phyloP scores from a whole-genome alignment of 2,113 vertebrate species.

The Nannospalax galili region DNA sequence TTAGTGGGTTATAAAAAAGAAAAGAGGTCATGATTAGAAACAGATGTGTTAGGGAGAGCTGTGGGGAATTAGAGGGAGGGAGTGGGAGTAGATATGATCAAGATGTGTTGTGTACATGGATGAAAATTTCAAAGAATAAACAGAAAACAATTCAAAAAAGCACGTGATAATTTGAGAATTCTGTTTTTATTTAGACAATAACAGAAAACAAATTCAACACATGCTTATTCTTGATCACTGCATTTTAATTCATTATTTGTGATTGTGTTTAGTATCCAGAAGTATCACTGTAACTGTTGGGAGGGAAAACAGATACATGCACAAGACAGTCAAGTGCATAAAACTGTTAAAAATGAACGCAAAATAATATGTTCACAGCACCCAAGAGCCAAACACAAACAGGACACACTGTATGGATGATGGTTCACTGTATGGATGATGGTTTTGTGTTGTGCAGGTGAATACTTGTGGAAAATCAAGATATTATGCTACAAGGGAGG shows the following conservation, averaged over 20 bases:
- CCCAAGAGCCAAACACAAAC: background rate
- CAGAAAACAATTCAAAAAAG: too few species aligned
- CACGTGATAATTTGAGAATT: conserved; percentile 8
- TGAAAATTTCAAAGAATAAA: too few species aligned
- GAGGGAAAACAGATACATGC: background rate
- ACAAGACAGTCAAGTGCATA: too few species aligned
- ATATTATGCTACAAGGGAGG: rapidly evolving
- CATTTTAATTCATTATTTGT: background rate
- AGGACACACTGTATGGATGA: background rate
- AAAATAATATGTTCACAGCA: background rate
- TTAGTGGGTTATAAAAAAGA: too few species aligned
- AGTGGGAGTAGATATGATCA: too few species aligned
- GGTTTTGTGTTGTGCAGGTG: too few species aligned
- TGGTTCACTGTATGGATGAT: background rate
- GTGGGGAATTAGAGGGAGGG: too few species aligned
- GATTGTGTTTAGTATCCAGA: background rate
- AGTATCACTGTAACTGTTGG: background rate
- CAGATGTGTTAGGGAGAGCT: too few species aligned
- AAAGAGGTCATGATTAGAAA: too few species aligned
- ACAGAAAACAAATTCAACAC: background rate
- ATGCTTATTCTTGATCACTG: background rate
- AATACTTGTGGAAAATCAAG: background rate
- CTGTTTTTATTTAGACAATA: background rate
- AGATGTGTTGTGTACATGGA: too few species aligned
- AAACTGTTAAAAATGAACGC: too few species aligned